These are phyloP conservation scores for Euura saliciscinereae DNA, from an alignment of 1,140 invertebrate genomes.

Conservation along the genomic window DNA sequence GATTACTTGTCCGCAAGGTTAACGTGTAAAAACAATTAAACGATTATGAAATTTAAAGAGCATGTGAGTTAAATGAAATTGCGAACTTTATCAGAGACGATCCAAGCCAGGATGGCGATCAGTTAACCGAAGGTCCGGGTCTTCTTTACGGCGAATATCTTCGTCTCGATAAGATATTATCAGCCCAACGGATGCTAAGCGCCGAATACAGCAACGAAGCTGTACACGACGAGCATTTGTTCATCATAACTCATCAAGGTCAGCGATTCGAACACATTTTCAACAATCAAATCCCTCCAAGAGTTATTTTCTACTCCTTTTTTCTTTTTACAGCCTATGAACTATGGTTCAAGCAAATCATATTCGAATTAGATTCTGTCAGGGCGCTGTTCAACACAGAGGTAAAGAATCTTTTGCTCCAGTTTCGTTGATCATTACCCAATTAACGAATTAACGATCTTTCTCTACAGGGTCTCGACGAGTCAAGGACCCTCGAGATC, in stretches of 20 bases:
- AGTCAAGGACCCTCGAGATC: slow-evolving; percentile 91
- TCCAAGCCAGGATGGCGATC: slow-evolving; percentile 58
- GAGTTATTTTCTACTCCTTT: slow-evolving; percentile 17
- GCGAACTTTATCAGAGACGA: slow-evolving; percentile 34
- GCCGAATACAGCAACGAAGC: slow-evolving; percentile 67
- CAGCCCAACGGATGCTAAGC: slow-evolving; percentile 85
- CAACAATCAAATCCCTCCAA: not conserved
- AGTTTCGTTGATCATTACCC: slow-evolving; percentile 11
- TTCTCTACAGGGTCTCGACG: slow-evolving; percentile 73
- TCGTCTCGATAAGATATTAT: slow-evolving; percentile 87
- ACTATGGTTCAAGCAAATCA: slow-evolving; percentile 99
- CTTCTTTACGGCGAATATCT: slow-evolving; percentile 88
- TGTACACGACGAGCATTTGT: slow-evolving; percentile 97
- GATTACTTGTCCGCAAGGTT: not conserved
- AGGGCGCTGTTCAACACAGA: slow-evolving; percentile 78
- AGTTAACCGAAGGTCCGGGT: slow-evolving; percentile 68
- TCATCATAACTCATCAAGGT: slow-evolving; percentile 98
- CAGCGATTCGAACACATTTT: slow-evolving; percentile 23
- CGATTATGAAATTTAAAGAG: no score
- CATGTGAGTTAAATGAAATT: no score
- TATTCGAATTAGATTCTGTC: slow-evolving; percentile 95
- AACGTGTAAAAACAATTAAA: no score
- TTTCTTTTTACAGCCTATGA: slow-evolving; percentile 85
- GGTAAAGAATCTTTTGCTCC: slow-evolving; percentile 48
- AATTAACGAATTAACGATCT: slow-evolving; percentile 13